Conservation (phyloP, 2,113 vertebrate genomes). For the Pachyramphus minor region DNA sequence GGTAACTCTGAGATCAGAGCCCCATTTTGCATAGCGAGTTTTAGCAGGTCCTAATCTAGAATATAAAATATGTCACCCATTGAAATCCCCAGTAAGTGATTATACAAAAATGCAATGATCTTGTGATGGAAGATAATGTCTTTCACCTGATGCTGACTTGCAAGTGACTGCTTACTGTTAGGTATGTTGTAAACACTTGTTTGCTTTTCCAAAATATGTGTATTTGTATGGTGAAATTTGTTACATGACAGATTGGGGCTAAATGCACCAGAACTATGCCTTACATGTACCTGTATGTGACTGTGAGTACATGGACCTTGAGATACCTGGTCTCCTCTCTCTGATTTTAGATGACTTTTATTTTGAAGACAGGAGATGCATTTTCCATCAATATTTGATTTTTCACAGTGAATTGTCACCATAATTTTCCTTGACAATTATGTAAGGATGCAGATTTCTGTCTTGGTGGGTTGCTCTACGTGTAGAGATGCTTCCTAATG, state of each 20-base stretch:
- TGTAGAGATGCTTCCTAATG: neutral
- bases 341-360: neutral
- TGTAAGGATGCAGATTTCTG: neutral
- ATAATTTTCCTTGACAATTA: neutral
- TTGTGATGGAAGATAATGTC: neutral
- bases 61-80: neutral
- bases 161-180: neutral
- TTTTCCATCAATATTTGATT: slow-evolving; percentile 27
- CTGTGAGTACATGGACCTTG: neutral
- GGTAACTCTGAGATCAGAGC: neutral
- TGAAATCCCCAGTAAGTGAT: neutral
- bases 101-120: neutral
- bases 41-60: neutral
- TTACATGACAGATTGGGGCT: neutral
- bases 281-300: neutral
- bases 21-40: neutral
- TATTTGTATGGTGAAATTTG: neutral
- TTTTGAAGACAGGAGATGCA: neutral
- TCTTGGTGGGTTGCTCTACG: neutral
- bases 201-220: neutral
- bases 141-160: neutral
- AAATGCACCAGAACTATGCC: neutral
- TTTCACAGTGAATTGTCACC: neutral
- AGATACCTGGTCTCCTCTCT: neutral
- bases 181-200: neutral